Base-by-base conservation (phyloP, 2,113 vertebrate genomes). In the Bubo blakistoni region DNA sequence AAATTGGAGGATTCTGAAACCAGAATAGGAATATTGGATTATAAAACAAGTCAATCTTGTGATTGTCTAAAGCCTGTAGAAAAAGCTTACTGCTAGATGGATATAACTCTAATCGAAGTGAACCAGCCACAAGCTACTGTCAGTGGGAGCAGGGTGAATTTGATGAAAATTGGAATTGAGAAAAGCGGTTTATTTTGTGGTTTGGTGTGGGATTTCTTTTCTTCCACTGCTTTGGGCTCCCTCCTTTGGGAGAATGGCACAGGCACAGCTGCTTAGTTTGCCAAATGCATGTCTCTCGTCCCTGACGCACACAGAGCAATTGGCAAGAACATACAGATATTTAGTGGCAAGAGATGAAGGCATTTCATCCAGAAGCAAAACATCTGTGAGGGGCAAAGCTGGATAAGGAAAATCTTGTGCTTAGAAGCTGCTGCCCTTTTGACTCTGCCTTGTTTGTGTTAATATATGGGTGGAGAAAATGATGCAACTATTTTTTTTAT, bases 351-450 rank as follows among this genome's bases (percentile, higher is more conserved):
- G 47, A 81, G 59, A 46, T 49, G 20, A 51, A 38, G 11, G 20
- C 46, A 32, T 90, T 94, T 90, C 71, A 46, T 93, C 74, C 34
- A 73, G 72, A 80, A 86, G 61, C 44, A 88, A 86, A 81, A 61
- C 20, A 46, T 74, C 22, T 65, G 52, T 65, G 51, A 87, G 36
- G 10, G 38, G 42, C 51, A 83, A 76, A 70, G 57, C 79, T 80
- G 61, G 40, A 49, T 59, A 34, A 95, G 63, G 62, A 93, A 73
- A 83, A 76, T 36, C 16, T 61, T 49, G 13, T 30, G 32, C 65
- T 88, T 93, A 70, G 42, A 70, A 92, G 67, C 88, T 88, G 81
- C 76, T 96, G 79, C 61, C 86, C 79, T 95, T 91, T 93, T 93
- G 67, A 83, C 81, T 87, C 61, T 95, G 34, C 52, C 10, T 67